Percentiles rank a stretch among this genome's conserved stretches.
These are phyloP conservation scores for Campoletis sonorensis DNA, from an alignment of 1,140 invertebrate genomes.

Conservation along the genomic window DNA sequence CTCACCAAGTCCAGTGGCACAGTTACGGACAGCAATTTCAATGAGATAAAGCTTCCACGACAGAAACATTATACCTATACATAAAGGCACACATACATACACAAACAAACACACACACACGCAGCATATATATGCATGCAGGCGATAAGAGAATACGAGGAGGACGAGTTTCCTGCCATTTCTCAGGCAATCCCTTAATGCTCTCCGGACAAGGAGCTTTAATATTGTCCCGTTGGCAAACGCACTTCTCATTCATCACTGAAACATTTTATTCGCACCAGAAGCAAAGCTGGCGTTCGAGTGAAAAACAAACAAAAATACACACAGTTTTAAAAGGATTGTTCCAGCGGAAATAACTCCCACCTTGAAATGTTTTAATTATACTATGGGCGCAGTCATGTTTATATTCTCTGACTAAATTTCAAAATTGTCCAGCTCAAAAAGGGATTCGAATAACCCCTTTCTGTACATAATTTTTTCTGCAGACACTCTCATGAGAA, in stretches of 20 bases:
- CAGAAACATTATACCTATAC: background rate
- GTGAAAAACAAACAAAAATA: background rate
- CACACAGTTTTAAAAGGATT: background rate
- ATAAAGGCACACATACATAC: background rate
- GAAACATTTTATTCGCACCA: constrained; percentile 21
- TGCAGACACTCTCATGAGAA: background rate
- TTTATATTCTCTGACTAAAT: too few species aligned
- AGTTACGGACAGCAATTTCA: constrained; percentile 45
- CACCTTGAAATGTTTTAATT: background rate
- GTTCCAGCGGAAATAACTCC: background rate
- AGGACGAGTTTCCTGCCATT: constrained; percentile 23
- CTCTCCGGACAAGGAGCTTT: background rate
- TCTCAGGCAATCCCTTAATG: constrained; percentile 30
- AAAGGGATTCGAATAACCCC: too few species aligned
- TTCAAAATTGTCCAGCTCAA: too few species aligned
- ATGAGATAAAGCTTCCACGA: constrained; percentile 38
- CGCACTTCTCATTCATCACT: constrained; percentile 30
- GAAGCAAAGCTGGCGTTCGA: background rate
- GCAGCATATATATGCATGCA: too few species aligned
- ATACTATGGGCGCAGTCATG: too few species aligned
- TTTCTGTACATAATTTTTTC: background rate
- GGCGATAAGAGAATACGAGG: background rate
- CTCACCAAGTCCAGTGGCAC: constrained; percentile 15
- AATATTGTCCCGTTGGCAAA: constrained; percentile 24
- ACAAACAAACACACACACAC: background rate